phyloP scores from a whole-genome alignment of 2,797 vertebrate genomes.

The Margarornis squamiger region DNA sequence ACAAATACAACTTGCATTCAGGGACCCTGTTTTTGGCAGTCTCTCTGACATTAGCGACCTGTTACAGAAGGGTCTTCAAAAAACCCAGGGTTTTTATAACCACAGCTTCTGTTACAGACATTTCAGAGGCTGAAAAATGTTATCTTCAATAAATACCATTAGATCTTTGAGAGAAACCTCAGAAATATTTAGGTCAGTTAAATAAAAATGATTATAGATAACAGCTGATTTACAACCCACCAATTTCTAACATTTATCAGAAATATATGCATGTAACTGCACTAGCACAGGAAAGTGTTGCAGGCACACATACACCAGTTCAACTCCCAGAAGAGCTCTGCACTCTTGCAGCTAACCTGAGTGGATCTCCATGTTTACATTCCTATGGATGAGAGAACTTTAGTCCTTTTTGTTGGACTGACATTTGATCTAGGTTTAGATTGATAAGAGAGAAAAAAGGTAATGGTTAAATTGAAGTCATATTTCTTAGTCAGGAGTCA shows the following conservation, averaged over 20 bases:
- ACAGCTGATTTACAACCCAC: neutral
- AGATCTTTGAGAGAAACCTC: neutral
- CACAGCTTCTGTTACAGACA: neutral
- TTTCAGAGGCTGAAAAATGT: neutral
- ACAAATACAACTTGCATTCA: neutral
- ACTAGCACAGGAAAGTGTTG: neutral
- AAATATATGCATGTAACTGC: accelerated
- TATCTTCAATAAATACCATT: neutral
- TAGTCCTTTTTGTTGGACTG: neutral
- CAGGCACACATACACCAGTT: neutral
- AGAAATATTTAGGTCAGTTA: neutral
- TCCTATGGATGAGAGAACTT: neutral
- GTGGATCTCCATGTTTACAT: neutral
- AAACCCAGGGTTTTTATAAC: neutral
- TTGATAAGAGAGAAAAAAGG: neutral
- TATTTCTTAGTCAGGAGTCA: neutral
- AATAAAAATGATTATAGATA: neutral
- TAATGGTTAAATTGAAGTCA: neutral
- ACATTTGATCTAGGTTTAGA: neutral
- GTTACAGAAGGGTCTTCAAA: neutral
- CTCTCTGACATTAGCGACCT: neutral
- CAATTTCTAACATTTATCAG: neutral
- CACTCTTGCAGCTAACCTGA: accelerated
- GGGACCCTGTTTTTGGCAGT: neutral
- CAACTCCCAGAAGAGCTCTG: neutral